Conservation (phyloP, 2,113 vertebrate species). For the Perccottus glenii region DNA sequence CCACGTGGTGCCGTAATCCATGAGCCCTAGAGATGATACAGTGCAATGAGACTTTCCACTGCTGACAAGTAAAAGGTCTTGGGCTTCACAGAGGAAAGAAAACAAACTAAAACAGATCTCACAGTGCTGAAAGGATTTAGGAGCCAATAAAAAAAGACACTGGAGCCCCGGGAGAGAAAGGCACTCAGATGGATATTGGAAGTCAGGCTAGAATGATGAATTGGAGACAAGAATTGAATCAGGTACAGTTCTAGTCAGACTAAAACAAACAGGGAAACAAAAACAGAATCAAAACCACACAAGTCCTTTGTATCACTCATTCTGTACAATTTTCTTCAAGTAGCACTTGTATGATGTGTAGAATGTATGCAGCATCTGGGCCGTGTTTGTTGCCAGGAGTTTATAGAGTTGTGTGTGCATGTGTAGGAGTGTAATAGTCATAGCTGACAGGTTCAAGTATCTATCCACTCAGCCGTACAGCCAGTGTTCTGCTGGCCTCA, state of each 20-base stretch:
- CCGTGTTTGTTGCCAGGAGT: slow-evolving; percentile 14
- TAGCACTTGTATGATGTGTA: slow-evolving; percentile 1
- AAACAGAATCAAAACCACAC: slow-evolving; percentile 10
- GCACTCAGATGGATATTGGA: slow-evolving; percentile 59
- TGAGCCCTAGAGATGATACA: slow-evolving; percentile 45
- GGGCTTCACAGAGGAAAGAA: slow-evolving; percentile 41
- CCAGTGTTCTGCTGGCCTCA: slow-evolving; percentile 66
- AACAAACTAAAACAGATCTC: slow-evolving; percentile 44
- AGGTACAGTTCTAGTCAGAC: slow-evolving; percentile 30
- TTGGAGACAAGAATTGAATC: slow-evolving; percentile 41
- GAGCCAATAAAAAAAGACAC: slow-evolving; percentile 30
- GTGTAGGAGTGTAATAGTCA: slow-evolving; percentile 71
- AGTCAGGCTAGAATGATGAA: slow-evolving; percentile 52
- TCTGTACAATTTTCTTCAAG: slow-evolving; percentile 11
- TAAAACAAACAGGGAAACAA: slow-evolving; percentile 31
- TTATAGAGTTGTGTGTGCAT: slow-evolving; percentile 35
- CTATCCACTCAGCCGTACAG: slow-evolving; percentile 74
- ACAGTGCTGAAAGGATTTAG: slow-evolving; percentile 45
- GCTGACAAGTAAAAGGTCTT: slow-evolving; percentile 42
- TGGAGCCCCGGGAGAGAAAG: slow-evolving; percentile 30
- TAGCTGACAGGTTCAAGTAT: slow-evolving; percentile 78
- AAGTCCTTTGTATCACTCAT: slow-evolving; percentile 25
- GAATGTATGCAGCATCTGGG: slow-evolving; percentile 12
- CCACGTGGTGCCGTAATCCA: slow-evolving; percentile 44
- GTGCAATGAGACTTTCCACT: slow-evolving; percentile 44